Base-by-base conservation (phyloP, 2,113 vertebrate species). In the Nerophis lumbriciformis region DNA sequence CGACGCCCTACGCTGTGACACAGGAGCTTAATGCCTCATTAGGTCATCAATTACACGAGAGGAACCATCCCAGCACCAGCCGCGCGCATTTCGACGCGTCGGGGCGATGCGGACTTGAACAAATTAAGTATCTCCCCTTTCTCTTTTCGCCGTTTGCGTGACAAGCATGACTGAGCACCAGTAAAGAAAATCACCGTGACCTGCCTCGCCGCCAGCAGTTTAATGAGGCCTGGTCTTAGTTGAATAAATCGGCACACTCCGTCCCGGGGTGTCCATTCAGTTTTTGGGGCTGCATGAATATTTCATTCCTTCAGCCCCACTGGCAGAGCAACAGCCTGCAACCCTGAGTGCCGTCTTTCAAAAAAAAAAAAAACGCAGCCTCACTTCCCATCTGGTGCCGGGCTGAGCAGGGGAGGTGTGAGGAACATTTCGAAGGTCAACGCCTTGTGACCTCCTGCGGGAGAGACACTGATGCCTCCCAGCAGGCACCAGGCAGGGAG, bases 291-390 rank as follows among this genome's bases (percentile, higher is more conserved):
- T 56, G 61, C 89, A 91, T 89, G 91, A 90, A 92, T 92, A 90
- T 92, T 91, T 91, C 88, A 91, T 92, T 86, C 83, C 82, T 84
- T 82, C 83, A 80, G 81, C 79, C 66, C 82, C 81, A 80, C 86
- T 85, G 84, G 84, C 82, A 85, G 80, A 57, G 87, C 89, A 90
- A 92, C 91, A 92, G 91, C 89, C 91, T 90, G 91, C 63, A 90
- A 72, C 81, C 91, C 90, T 91, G 82, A 64, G 56, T 48, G 77
- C 82, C 60, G 83, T 68, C 79, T 83, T 72, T 73, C 1, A 59
- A 57, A 57, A 71, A 28, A 28, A 28, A 28, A 28, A 28, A 81
- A 85, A 81, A 82, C 78, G 80, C 87, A 69, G 69, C 76, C 75
- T 65, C 88, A 91, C 84, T 89, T 83, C 86, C 91, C 91, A 92